These are phyloP conservation scores for Macropodus opercularis DNA, from an alignment of 2,797 vertebrate species.

Conservation along the genomic window DNA sequence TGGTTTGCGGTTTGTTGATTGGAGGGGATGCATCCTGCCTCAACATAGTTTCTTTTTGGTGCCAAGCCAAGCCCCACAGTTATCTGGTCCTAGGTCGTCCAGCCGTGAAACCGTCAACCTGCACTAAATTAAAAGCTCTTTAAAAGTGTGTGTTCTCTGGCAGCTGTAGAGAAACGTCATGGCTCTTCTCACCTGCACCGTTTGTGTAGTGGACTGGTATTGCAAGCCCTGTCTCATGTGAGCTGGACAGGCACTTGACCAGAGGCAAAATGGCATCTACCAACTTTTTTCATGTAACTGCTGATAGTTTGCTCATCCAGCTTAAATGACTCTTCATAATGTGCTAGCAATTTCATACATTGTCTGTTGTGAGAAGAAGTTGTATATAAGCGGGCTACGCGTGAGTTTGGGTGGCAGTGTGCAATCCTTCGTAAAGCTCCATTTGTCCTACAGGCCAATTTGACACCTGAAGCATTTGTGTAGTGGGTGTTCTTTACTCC, in stretches of 20 bases:
- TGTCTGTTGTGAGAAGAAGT: conserved; percentile 19
- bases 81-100: conserved; percentile 21
- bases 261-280: conserved; percentile 33
- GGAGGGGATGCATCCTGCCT: conserved; percentile 18
- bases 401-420: conserved; percentile 36
- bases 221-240: conserved; percentile 84
- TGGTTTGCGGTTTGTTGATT: conserved; percentile 35
- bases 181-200: conserved; percentile 44
- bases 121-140: conserved; percentile 76
- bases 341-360: conserved; percentile 24
- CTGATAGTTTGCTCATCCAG: conserved; percentile 7
- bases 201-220: conserved; percentile 61
- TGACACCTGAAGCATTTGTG: conserved; percentile 23
- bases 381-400: conserved; percentile 18
- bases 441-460: conserved; percentile 19
- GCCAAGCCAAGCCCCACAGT: conserved; percentile 59
- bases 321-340: conserved; percentile 17
- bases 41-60: conserved; percentile 12
- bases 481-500: conserved; percentile 34
- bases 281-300: conserved; percentile 5
- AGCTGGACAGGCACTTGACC: conserved; percentile 77
- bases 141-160: conserved; percentile 37
- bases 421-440: conserved; percentile 27
- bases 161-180: conserved; percentile 31
- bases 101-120: conserved; percentile 67